Evolutionary conservation across 2,888 invertebrate species (phyloP), one percentile per base, ranked within the genome.

Genomic region (Drosophila aldrichi): DNA sequence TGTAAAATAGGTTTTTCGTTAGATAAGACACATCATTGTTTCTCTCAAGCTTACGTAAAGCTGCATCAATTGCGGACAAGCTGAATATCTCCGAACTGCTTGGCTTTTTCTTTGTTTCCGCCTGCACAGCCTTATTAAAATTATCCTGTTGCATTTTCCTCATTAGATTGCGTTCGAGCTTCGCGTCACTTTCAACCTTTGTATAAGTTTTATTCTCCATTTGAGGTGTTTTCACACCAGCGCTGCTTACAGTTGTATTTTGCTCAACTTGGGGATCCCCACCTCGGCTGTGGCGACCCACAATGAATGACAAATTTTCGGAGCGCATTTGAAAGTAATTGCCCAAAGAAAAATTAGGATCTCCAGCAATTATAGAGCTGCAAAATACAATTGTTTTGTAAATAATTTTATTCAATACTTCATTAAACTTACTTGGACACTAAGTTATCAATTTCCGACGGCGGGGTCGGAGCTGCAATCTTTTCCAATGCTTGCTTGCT

Each of bases 271-370:
- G 66, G 0, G 90, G 74, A 6, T 84, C 70, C 4, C 83, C 82
- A 3, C 77, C 40, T 22, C 74, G 86, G 57, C 83, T 86, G 29
- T 74, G 77, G 3, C 70, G 65, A 7, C 68, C 59, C 3, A 90
- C 87, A 56, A 93, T 92, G 41, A 91, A 79, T 22, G 86, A 79
- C 40, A 93, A 66, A 55, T 91, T 88, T 6, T 92, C 92, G 0
- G 92, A 92, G 32, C 92, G 91, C 64, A 83, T 85, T 43, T 89
- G 86, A 51, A 92, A 92, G 61, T 91, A 92, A 18, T 79, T 88
- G 16, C 92, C 92, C 43, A 93, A 71, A 0, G 93, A 93, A 69
- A 92, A 91, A 65, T 93, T 87, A 0, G 89, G 81, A 80, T 92
- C 91, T 8, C 73, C 77, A 0, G 70, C 76, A 54, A 91, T 81